These are phyloP conservation scores for Aviceda subcristata DNA, from an alignment of 2,113 vertebrate genomes.

Conservation along the genomic window DNA sequence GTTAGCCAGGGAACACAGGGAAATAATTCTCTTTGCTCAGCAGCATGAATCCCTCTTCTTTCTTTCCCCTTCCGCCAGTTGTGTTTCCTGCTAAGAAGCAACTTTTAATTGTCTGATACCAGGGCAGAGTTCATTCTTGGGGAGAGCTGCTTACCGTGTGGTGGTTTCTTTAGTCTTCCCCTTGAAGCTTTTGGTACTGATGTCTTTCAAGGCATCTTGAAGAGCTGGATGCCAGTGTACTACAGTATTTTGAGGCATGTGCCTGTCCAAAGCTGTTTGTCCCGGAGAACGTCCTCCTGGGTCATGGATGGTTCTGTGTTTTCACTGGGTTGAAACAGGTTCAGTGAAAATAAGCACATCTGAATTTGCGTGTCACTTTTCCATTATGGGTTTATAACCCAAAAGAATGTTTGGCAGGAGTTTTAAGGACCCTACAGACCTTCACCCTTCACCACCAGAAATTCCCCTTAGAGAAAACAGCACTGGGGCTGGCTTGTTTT, in stretches of 20 bases:
- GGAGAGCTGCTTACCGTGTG: neutral
- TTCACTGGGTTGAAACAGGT: neutral
- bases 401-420: neutral
- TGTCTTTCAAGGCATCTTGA: neutral
- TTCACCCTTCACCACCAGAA: neutral
- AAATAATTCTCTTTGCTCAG: conserved; percentile 1
- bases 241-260: neutral
- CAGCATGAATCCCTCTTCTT: neutral
- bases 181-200: neutral
- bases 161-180: neutral
- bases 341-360: neutral
- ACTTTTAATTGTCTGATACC: neutral
- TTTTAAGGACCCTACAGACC: neutral
- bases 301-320: accelerated
- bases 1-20: neutral
- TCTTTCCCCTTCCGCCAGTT: neutral
- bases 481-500: neutral
- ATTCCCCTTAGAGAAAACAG: neutral
- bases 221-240: neutral
- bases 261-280: neutral
- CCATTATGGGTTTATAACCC: neutral
- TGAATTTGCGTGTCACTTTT: neutral
- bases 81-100: neutral
- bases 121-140: neutral
- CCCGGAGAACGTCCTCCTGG: neutral